Evolutionary conservation across 1,140 invertebrate species (phyloP), one percentile per base, ranked within the genome.

Genomic region (Teleogryllus occipitalis): DNA sequence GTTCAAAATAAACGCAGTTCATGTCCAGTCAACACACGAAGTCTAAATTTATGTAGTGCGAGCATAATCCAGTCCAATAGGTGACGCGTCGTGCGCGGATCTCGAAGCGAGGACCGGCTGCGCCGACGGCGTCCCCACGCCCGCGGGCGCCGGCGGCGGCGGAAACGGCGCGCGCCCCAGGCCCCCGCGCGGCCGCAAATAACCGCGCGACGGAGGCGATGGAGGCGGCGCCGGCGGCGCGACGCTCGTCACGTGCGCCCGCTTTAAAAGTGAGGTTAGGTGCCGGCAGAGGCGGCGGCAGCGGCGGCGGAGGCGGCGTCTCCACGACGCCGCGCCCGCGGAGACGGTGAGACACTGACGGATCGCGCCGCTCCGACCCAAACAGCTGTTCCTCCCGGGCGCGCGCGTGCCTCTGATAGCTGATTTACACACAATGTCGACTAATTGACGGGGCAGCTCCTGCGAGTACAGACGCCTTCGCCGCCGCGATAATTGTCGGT

Each of bases 211-310:
- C 54, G 54, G 10, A 10, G 54, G 10, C 54, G n/a, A n/a, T 47
- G 22, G 39, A 7, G 15, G 77, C 39, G 21, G 8, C 77, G 77
- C 77, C 47, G 8, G 77, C 77, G 39, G 10, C 47, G 47, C 14
- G 21, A 21, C 21, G 22, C 27, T 78, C 77, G 77, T 47, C 47
- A 49, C 77, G 47, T 47, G 77, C 39, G 47, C 77, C 77, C 15
- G 54, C 47, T 47, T 65, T 65, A 65, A 65, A 65, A 65, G 54
- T 65, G 54, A 65, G 84, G 84, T 65, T 65, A 65, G 54, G 54
- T 65, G 54, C 54, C 54, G 54, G 18, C 54, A 18, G 54, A 10
- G 54, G 54, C 10, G 54, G 54, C 54, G 54, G 54, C 15, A 15
- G 49, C 15, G 49, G 49, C 49, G 15, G 15, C 15, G 49, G 49